Conservation (phyloP, 2,113 vertebrate species). For the Cariama cristata region DNA sequence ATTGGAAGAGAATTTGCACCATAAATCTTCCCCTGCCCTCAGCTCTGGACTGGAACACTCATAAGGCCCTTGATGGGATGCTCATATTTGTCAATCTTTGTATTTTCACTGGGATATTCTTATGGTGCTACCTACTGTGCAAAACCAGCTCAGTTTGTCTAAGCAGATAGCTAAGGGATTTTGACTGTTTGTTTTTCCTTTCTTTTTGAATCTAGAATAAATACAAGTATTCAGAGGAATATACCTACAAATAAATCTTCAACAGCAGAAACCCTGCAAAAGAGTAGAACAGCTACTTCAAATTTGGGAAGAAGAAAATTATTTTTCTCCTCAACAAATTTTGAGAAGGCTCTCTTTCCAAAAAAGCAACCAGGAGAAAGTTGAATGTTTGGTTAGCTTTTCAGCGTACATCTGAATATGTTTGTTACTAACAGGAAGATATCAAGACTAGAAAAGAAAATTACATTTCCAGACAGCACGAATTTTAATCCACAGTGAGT, state of each 20-base stretch:
- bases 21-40: background rate
- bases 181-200: background rate
- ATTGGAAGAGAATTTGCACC: background rate
- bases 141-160: background rate
- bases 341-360: background rate
- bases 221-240: background rate
- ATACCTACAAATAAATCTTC: background rate
- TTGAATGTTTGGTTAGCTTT: background rate
- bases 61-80: background rate
- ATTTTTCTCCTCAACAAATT: background rate
- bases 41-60: background rate
- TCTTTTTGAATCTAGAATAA: background rate
- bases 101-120: background rate
- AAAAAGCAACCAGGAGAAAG: background rate
- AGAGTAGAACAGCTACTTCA: background rate
- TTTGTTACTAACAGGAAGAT: background rate
- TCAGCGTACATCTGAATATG: background rate
- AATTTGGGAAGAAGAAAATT: background rate
- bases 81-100: background rate
- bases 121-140: background rate
- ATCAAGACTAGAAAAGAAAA: background rate
- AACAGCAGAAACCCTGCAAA: background rate
- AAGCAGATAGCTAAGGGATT: background rate
- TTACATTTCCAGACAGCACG: background rate
- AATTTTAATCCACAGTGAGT: background rate